Evolutionary conservation across 2,797 vertebrate species (phyloP).

Genomic region (Hydrolagus colliei): DNA sequence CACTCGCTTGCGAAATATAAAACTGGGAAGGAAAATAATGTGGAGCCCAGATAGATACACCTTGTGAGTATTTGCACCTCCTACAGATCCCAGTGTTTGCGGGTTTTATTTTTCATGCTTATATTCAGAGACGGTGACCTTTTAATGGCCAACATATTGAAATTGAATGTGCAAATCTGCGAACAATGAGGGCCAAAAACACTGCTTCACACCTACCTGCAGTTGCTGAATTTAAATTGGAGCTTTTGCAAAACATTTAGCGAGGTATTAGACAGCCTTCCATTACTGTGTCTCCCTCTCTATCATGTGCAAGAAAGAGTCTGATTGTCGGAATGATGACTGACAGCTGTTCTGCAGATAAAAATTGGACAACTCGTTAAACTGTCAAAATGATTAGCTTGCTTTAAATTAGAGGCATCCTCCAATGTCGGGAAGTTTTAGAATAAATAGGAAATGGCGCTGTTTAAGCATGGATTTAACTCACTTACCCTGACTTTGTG

Average conservation of each 20-base stretch:
- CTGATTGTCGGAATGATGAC: no score
- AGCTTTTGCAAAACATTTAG: conserved; percentile 50
- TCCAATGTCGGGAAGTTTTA: conserved; percentile 2
- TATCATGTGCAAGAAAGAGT: neutral
- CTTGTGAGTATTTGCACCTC: conserved; percentile 90
- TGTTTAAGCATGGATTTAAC: neutral
- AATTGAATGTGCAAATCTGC: conserved; percentile 99
- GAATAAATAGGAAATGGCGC: neutral
- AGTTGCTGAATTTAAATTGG: conserved; percentile 65
- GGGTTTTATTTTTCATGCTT: conserved; percentile 99
- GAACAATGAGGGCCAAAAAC: conserved; percentile 76
- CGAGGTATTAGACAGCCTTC: conserved; percentile 7
- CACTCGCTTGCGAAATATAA: conserved; percentile 62
- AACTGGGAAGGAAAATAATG: conserved; percentile 70
- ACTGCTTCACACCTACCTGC: conserved; percentile 48
- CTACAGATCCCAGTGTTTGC: conserved; percentile 98
- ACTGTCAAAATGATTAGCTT: conserved; percentile 28
- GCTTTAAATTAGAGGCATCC: conserved; percentile 5
- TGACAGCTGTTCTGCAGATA: neutral
- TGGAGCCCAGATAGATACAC: conserved; percentile 86
- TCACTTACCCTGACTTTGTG: neutral
- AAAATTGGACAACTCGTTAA: conserved; percentile 10
- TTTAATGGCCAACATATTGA: conserved; percentile 97
- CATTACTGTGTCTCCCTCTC: neutral
- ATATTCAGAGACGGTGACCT: conserved; percentile 99